Evolutionary conservation across 1,140 invertebrate species (phyloP), one percentile per base, ranked within the genome.

Genomic region (Phymorhynchus buccinoides): DNA sequence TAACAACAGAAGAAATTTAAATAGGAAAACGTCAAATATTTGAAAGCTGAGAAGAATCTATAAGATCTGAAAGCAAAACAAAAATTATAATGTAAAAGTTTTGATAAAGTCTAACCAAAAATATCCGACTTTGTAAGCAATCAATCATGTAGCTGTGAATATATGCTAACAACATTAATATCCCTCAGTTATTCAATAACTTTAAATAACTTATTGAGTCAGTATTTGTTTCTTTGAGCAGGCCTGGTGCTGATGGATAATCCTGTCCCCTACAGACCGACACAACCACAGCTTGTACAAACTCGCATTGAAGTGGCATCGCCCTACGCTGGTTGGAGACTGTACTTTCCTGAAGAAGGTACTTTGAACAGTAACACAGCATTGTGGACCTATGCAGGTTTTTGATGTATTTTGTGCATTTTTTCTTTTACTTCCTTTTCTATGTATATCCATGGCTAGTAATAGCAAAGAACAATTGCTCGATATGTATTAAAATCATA

Each of bases 321-420:
- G 27, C 93, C 94, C 44, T 96, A 95, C 89, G 93, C 94, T 89
- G 94, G 95, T 77, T 96, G 96, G 96, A 95, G 95, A 86, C 89
- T 96, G 14, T 96, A 96, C 92, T 96, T 96, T 91, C 94, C 95
- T 80, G 94, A 95, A 84, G 94, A 96, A 94, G 94, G 95, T 95
- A n/a, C n/a, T n/a, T n/a, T n/a, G n/a, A n/a, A n/a, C n/a, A n/a
- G n/a, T n/a, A 92, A 86, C 42, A 80, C 48, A 62, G 32, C 39
- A 12, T 75, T 32, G 73, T 39, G 30, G 12, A 14, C 9, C 73
- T 37, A 37, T 75, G 39, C 73, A 41, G 9, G 9, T 37, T 35
- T 39, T 39, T 41, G 30, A 35, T 75, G 14, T 39, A 35, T 41
- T 32, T 1, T 9, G 32, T 4, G 0, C 16, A 39, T 75, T 18